phyloP scores from a whole-genome alignment of 2,888 invertebrate genomes.

The Dorcus hopei region DNA sequence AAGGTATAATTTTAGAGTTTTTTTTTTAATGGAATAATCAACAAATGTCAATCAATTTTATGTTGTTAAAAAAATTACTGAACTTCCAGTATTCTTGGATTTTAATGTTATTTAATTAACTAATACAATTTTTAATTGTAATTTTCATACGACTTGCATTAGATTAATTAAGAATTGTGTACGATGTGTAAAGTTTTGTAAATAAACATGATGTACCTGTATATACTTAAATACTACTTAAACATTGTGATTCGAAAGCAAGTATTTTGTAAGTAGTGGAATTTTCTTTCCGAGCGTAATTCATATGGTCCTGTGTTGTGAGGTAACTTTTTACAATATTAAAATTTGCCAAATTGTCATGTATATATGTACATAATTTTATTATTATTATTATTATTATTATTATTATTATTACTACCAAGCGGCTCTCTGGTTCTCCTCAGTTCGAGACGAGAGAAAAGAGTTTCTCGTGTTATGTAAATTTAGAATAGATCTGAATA shows the following conservation, averaged over 20 bases:
- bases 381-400: not conserved
- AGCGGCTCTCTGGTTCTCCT: not conserved
- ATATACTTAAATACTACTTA: not conserved
- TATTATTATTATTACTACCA: not conserved
- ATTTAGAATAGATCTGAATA: too few species aligned
- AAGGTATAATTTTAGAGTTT: not conserved
- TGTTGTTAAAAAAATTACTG: not conserved
- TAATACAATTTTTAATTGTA: not conserved
- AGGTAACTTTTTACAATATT: not conserved
- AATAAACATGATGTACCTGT: slow-evolving; percentile 1
- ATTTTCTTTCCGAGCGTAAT: not conserved
- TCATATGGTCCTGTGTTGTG: not conserved
- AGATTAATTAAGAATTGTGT: not conserved
- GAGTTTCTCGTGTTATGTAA: too few species aligned
- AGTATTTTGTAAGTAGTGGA: not conserved
- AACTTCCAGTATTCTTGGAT: not conserved
- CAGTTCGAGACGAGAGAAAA: not conserved
- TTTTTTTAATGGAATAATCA: not conserved
- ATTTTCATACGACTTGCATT: not conserved
- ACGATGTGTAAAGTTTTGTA: not conserved
- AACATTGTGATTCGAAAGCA: not conserved
- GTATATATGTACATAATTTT: not conserved
- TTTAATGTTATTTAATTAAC: not conserved
- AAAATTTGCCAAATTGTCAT: not conserved
- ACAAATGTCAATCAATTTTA: not conserved